Base-by-base conservation (phyloP, 2,113 vertebrate species). In the Leiothrix lutea region DNA sequence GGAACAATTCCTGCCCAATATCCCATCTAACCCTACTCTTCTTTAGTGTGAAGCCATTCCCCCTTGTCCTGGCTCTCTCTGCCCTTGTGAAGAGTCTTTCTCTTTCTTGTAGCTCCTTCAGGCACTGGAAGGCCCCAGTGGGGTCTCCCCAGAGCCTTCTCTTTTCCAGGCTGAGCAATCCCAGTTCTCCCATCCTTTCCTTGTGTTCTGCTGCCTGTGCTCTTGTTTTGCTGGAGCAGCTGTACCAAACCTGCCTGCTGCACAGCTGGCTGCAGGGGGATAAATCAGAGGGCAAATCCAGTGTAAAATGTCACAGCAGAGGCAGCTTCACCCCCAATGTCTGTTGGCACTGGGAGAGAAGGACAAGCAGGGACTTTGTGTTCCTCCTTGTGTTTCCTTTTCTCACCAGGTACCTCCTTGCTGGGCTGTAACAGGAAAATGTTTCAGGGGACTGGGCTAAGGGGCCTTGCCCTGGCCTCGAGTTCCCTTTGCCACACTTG, bases 21-120 rank as follows among this genome's bases (percentile, higher is more conserved):
- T 40, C 70, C 47, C 54, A 53, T 19, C n/a, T 0, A 40, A 0
- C 3, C 45, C 38, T 7, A 0, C 45, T 21, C 19, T n/a, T 2
- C 8, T 5, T 8, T 29, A 74, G 5, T 38, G 7, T 2, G 38
- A 40, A 47, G 38, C 69, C 45, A 31, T 74, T 35, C 11, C 18
- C 38, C 31, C 16, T 7, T 28, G 19, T 53, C n/a, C 53, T 74
- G 78, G 7, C 45, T 8, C 38, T 53, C 69, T 17, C 8, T n/a
- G n/a, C 38, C 53, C 40, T 40, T 25, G 20, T 18, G 5, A 67
- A 40, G 7, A n/a, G 21, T 61, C n/a, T 53, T 28, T 73, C 8
- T 51, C 20, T 66, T 12, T 36, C 75, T 2, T 35, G n/a, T 6
- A 16, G 31, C 35, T 75, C 47, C 54, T 48, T 31, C 54, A 42